These are phyloP conservation scores for Drosophila dunni DNA, from an alignment of 1,140 invertebrate genomes.

Conservation along the genomic window DNA sequence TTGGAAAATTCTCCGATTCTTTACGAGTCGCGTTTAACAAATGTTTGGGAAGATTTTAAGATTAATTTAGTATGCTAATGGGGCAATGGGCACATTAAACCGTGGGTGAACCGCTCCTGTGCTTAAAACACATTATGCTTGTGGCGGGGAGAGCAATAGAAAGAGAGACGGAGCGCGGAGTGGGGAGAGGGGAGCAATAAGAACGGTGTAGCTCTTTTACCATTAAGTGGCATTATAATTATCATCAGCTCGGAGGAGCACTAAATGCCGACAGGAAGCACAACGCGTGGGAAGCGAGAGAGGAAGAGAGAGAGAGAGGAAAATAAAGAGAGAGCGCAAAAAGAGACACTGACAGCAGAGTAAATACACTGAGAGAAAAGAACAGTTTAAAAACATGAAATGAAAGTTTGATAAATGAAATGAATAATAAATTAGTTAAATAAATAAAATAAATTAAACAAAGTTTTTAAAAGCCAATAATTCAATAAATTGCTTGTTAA, in stretches of 20 bases:
- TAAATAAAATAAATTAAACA: too few relatives aligned
- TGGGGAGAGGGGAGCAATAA: slow-evolving; percentile 31
- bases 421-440: too few relatives aligned
- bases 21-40: too few relatives aligned
- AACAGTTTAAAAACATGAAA: too few relatives aligned
- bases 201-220: slow-evolving; percentile 36
- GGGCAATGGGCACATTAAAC: not conserved
- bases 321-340: not conserved
- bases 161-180: not conserved
- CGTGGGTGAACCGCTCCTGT: slow-evolving; percentile 25
- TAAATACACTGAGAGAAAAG: not conserved
- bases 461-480: too few relatives aligned
- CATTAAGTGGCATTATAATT: slow-evolving; percentile 82
- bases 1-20: too few relatives aligned
- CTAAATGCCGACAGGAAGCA: slow-evolving; percentile 8
- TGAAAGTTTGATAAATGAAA: too few relatives aligned
- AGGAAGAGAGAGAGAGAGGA: not conserved
- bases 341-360: not conserved
- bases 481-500: too few relatives aligned
- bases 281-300: not conserved
- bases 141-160: not conserved
- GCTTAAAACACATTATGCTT: slow-evolving; percentile 14
- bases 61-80: too few relatives aligned
- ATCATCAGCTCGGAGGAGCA: slow-evolving; percentile 54
- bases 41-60: too few relatives aligned